Percentiles rank a stretch among this genome's conserved stretches.
Evolutionary conservation across 2,113 vertebrate genomes (phyloP).

Genomic region (Erinaceus europaeus): DNA sequence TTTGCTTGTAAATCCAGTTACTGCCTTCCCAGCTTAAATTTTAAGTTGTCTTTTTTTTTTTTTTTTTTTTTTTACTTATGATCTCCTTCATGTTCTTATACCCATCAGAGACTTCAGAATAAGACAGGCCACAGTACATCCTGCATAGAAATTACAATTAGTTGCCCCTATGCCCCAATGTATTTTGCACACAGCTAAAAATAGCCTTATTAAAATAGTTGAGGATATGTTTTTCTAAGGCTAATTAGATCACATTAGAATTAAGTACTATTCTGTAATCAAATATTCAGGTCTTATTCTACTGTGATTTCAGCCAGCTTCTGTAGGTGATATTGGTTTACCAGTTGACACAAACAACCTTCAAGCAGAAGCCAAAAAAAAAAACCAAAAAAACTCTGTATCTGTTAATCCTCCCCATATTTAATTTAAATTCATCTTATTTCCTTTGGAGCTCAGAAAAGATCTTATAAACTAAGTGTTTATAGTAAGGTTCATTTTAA

Average conservation of each 20-base stretch:
- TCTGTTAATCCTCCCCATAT: background rate
- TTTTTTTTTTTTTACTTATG: slow-evolving; percentile 19
- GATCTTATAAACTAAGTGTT: background rate
- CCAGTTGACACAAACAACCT: background rate
- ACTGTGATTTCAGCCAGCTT: background rate
- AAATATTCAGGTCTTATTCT: slow-evolving; percentile 34
- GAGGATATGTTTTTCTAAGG: slow-evolving; percentile 1
- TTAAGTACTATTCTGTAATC: slow-evolving; percentile 25
- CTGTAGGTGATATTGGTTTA: slow-evolving; percentile 15
- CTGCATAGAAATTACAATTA: slow-evolving; percentile 10
- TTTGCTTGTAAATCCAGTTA: slow-evolving; percentile 39
- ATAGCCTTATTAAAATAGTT: slow-evolving; percentile 29
- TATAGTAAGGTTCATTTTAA: background rate
- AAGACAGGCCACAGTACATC: background rate
- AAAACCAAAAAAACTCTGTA: background rate
- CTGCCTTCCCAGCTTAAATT: slow-evolving; percentile 12
- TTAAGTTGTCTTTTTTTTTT: background rate
- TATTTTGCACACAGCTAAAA: slow-evolving; percentile 33
- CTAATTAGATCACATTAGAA: slow-evolving; percentile 26
- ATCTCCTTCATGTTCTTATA: slow-evolving; percentile 7
- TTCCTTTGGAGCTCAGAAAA: background rate
- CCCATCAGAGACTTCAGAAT: background rate
- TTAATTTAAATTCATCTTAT: background rate
- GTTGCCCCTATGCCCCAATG: background rate
- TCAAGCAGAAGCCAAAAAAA: too few relatives aligned